A percentile compares a stretch with the other conserved stretches of the same genome.
phyloP scores from a whole-genome alignment of 1,140 invertebrate genomes.

The Temnothorax curvispinosus region DNA sequence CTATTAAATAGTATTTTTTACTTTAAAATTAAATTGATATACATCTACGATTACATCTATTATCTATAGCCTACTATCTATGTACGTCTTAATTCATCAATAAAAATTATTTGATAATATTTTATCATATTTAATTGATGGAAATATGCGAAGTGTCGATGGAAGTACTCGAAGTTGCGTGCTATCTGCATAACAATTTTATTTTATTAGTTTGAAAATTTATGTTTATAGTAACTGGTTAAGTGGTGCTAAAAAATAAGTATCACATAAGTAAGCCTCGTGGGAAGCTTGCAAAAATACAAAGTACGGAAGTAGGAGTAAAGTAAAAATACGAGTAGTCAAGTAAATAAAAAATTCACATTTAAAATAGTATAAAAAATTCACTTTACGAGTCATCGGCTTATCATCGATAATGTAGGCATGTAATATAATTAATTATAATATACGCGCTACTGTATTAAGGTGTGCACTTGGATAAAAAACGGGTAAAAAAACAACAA shows the following conservation, averaged over 20 bases:
- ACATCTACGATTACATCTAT: neutral
- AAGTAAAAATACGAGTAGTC: neutral
- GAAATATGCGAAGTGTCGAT: neutral
- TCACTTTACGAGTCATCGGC: neutral
- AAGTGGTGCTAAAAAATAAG: neutral
- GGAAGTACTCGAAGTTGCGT: neutral
- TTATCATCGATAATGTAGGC: neutral
- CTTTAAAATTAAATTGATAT: neutral
- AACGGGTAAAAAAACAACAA: neutral
- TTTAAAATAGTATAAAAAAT: neutral
- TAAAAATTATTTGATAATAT: neutral
- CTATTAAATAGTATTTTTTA: neutral
- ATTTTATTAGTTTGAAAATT: conserved; percentile 3
- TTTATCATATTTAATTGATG: neutral
- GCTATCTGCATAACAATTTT: neutral
- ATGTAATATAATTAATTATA: neutral
- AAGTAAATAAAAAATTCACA: neutral
- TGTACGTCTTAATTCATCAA: neutral
- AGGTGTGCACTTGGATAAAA: neutral
- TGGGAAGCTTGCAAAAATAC: neutral
- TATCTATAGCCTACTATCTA: neutral
- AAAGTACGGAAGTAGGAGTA: neutral
- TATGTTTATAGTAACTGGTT: neutral
- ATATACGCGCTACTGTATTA: neutral
- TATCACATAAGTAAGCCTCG: neutral